Evolutionary conservation across 2,888 invertebrate genomes (phyloP).

Genomic region (Drosophila tanythrix): DNA sequence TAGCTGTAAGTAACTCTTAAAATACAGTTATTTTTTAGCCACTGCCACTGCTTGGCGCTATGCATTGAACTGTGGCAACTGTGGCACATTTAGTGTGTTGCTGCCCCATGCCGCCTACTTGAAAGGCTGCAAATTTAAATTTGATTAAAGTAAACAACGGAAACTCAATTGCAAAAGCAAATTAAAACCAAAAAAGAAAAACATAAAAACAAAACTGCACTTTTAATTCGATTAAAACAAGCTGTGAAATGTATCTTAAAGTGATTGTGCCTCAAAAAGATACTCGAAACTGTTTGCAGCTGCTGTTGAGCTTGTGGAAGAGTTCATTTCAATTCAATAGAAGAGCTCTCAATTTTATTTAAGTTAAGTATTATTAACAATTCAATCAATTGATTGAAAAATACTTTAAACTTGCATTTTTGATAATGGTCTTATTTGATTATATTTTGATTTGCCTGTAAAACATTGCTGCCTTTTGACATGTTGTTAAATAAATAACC

Average conservation of each 20-base stretch:
- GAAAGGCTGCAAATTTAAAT: slow-evolving; percentile 65
- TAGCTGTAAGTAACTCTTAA: background rate
- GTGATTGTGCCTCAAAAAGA: background rate
- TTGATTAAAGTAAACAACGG: slow-evolving; percentile 64
- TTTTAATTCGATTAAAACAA: slow-evolving; percentile 41
- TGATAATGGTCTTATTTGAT: background rate
- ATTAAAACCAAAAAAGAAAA: slow-evolving; percentile 17
- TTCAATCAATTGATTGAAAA: no score
- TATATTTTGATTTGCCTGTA: background rate
- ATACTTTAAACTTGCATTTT: background rate
- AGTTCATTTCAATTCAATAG: background rate
- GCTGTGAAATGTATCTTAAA: slow-evolving; percentile 10
- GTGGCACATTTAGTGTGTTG: slow-evolving; percentile 9
- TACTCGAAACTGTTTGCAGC: background rate
- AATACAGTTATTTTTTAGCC: background rate
- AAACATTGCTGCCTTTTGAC: no score
- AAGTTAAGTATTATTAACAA: no score
- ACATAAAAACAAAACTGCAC: slow-evolving; percentile 5
- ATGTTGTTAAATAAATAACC: no score
- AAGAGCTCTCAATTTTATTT: no score
- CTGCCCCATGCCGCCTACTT: slow-evolving; percentile 36
- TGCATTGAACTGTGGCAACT: slow-evolving; percentile 1
- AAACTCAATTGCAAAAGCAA: slow-evolving; percentile 64
- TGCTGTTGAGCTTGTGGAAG: background rate
- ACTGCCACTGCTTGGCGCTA: slow-evolving; percentile 44